Evolutionary conservation across 2,797 vertebrate genomes (phyloP).

Genomic region (Manis crassicaudata): DNA sequence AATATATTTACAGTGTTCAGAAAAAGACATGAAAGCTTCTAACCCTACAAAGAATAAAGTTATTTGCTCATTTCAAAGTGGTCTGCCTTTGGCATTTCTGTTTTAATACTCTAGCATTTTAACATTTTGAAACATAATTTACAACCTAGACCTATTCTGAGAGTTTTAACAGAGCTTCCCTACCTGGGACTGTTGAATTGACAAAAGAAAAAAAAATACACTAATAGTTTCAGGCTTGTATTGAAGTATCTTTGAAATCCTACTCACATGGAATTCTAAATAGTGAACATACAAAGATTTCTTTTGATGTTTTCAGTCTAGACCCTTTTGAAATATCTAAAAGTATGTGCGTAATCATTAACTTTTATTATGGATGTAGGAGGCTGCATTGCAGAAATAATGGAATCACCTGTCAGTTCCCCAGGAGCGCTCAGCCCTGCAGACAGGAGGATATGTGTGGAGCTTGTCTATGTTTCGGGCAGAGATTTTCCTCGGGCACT

Average conservation of each 20-base stretch:
- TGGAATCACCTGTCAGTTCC: not conserved
- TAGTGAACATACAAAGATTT: not conserved
- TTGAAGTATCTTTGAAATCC: not conserved
- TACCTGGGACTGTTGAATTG: not conserved
- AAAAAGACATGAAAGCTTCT: not conserved
- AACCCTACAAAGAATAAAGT: not conserved
- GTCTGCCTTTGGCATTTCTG: not conserved
- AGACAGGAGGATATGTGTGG: not conserved
- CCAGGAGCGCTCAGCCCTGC: not conserved
- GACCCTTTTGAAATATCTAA: slow-evolving; percentile 46
- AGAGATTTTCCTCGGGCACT: not conserved
- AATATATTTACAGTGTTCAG: accelerated
- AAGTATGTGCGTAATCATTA: slow-evolving; percentile 50
- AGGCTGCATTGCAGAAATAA: not conserved
- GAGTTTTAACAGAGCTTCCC: not conserved
- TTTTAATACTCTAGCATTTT: not conserved
- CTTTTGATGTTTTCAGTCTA: slow-evolving; percentile 19
- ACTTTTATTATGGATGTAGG: slow-evolving; percentile 61
- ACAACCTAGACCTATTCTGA: not conserved
- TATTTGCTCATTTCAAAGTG: not conserved
- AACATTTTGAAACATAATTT: not conserved
- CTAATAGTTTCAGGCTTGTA: not conserved
- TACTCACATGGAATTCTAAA: not conserved
- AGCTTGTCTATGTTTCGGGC: not conserved
- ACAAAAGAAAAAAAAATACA: not conserved